These are phyloP conservation scores for Notechis scutatus DNA, from an alignment of 2,113 vertebrate species.

Conservation along the genomic window DNA sequence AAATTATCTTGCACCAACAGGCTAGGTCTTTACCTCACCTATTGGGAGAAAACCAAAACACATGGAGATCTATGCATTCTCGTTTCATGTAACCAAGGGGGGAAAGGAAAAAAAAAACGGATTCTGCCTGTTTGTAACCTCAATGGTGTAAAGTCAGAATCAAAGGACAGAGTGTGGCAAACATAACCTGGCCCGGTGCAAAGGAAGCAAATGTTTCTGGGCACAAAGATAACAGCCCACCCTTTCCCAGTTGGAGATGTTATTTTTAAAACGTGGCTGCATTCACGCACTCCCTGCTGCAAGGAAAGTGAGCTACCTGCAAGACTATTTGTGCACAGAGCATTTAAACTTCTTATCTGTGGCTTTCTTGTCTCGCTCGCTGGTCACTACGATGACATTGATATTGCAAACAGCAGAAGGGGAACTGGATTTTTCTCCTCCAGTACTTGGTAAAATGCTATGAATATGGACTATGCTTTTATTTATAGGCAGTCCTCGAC, in stretches of 20 bases:
- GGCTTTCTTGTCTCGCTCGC: not conserved
- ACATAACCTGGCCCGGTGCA: not conserved
- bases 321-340: not conserved
- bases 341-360: not conserved
- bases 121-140: not conserved
- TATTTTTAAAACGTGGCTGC: not conserved
- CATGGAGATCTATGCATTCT: not conserved
- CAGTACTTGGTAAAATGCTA: not conserved
- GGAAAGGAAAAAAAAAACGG: too few relatives aligned
- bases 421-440: not conserved
- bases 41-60: not conserved
- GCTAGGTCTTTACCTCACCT: not conserved
- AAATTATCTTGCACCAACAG: not conserved
- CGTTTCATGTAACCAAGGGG: too few relatives aligned
- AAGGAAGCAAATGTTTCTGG: not conserved
- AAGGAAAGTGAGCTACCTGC: not conserved
- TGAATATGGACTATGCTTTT: not conserved
- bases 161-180: not conserved
- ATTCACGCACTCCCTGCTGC: not conserved
- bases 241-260: not conserved
- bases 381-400: not conserved
- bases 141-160: not conserved
- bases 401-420: too few relatives aligned
- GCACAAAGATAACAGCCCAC: not conserved
- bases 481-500: not conserved